Evolutionary conservation across 2,797 vertebrate species (phyloP), one percentile per base, ranked within the genome.

Genomic region (Oreochromis mossambicus): DNA sequence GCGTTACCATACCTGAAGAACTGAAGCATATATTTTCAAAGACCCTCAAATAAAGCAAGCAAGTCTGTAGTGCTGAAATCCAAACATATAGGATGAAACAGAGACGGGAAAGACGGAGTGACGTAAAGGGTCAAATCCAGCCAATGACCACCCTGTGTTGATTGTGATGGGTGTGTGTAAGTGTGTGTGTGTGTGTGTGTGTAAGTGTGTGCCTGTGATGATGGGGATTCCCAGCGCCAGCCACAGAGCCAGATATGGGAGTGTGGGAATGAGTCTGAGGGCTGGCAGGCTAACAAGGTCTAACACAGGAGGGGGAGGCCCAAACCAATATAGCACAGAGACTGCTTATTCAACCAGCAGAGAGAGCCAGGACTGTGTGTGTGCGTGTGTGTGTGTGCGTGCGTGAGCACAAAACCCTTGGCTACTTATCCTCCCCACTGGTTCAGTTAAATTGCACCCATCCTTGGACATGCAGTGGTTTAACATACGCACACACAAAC

Each of bases 251-350:
- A 93, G 93, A 91, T 92, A 93, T 93, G 90, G 92, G 91, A 95
- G 94, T 94, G 95, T 95, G 95, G 95, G 94, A 95, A 94, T 94
- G 93, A 93, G 88, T 90, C 87, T 86, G 82, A 88, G 90, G 89
- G 85, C 91, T 94, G 94, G 95, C 93, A 95, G 91, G 77, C 88
- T 94, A 94, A 94, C 94, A 92, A 92, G 94, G 91, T 93, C 90
- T 93, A 91, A 91, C 89, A 90, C 89, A 92, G 84, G 86, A 90
- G 91, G 89, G 93, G 92, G 91, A 92, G 91, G 93, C 87, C 87
- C 92, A 92, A 85, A 93, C 93, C 93, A 94, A 87, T 92, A 92
- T 94, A 92, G 93, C 91, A 94, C 90, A 91, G 92, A 95, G 93
- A 92, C 88, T 91, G 91, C 93, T 92, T 92, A 93, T 94, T 92